phyloP scores from a whole-genome alignment of 2,113 vertebrate species.

The Embiotoca jacksoni region DNA sequence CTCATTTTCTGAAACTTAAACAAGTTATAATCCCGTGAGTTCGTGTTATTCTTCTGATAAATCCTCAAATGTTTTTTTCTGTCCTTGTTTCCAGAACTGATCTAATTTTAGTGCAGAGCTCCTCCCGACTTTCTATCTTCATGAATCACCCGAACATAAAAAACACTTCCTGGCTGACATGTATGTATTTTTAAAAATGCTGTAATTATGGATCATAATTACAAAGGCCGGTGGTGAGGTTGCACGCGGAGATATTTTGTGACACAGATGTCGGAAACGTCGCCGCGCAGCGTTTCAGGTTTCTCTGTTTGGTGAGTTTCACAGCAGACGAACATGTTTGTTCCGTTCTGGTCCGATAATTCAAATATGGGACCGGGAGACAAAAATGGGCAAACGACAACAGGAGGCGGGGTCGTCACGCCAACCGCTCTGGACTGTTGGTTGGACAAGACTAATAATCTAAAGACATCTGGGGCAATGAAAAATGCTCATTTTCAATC shows the following conservation, averaged over 20 bases:
- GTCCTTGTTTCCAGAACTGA: not conserved
- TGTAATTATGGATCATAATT: slow-evolving; percentile 60
- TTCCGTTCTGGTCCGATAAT: slow-evolving; percentile 65
- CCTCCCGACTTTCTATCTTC: slow-evolving; percentile 2
- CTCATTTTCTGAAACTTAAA: no score
- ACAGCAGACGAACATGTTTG: slow-evolving; percentile 51
- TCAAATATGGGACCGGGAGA: slow-evolving; percentile 59
- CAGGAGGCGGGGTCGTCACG: slow-evolving; percentile 14
- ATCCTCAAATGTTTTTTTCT: no score
- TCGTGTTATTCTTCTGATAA: no score
- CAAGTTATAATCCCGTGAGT: no score
- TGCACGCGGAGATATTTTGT: slow-evolving; percentile 12
- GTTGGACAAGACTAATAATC: not conserved
- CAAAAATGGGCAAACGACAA: slow-evolving; percentile 40
- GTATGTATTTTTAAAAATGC: slow-evolving; percentile 39
- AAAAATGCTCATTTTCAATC: not conserved
- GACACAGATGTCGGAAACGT: slow-evolving; percentile 37
- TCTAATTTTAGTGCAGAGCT: slow-evolving; percentile 8
- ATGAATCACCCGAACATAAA: slow-evolving; percentile 14
- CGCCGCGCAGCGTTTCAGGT: slow-evolving; percentile 1
- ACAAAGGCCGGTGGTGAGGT: slow-evolving; percentile 24
- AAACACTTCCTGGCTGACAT: slow-evolving; percentile 23
- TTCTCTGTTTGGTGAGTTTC: slow-evolving; percentile 61
- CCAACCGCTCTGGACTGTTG: not conserved
- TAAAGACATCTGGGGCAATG: not conserved